Percentiles rank a stretch among this genome's conserved stretches.
Conservation (phyloP, 2,797 vertebrate species). For the Characodon lateralis region DNA sequence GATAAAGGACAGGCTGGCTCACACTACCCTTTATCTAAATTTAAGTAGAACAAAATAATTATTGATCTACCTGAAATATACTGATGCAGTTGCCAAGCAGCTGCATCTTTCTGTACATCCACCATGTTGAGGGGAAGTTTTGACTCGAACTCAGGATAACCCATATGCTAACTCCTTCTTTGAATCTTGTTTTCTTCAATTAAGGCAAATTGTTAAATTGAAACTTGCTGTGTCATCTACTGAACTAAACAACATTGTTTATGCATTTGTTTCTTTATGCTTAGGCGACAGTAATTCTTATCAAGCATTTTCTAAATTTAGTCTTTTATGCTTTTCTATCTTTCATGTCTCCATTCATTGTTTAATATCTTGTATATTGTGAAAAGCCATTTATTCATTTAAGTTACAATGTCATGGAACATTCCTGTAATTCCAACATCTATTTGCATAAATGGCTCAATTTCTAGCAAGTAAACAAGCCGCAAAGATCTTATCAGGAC, state of each 20-base stretch:
- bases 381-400: not conserved
- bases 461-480: not conserved
- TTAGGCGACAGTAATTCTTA: not conserved
- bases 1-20: not conserved
- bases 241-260: not conserved
- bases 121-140: no score
- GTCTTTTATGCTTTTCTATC: not conserved
- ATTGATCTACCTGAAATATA: no score
- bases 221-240: not conserved
- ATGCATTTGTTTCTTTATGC: not conserved
- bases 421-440: not conserved
- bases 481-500: slow-evolving; percentile 10
- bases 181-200: not conserved
- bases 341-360: not conserved
- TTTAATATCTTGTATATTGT: not conserved
- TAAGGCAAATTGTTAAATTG: not conserved
- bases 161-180: not conserved
- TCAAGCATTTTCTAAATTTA: not conserved
- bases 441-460: not conserved
- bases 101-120: no score
- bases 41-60: no score
- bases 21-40: not conserved
- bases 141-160: no score
- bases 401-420: no score
- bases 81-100: no score